Percentiles rank a stretch among this genome's conserved stretches.
Evolutionary conservation across 2,113 vertebrate genomes (phyloP).

Genomic region (Hyperoodon ampullatus): DNA sequence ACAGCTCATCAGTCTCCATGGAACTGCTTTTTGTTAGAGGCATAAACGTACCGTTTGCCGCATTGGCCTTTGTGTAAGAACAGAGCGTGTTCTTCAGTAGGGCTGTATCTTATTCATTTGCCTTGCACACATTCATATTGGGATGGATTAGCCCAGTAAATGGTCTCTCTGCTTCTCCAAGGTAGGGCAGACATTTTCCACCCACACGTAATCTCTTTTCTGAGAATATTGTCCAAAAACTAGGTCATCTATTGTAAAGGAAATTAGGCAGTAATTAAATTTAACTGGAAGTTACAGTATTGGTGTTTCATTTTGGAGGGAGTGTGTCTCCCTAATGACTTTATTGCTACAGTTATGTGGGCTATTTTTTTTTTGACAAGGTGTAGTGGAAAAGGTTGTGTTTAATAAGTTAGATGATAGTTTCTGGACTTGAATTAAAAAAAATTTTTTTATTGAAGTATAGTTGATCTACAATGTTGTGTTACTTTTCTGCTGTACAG

Average conservation of each 20-base stretch:
- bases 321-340: constrained; percentile 57
- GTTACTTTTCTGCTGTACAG: background rate
- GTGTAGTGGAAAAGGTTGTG: background rate
- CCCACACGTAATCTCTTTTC: constrained; percentile 61
- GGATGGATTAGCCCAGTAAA: constrained; percentile 63
- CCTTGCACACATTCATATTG: constrained; percentile 19
- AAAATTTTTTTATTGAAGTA: background rate
- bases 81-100: background rate
- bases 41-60: background rate
- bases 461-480: background rate
- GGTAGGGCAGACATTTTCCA: constrained; percentile 65
- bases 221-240: constrained; percentile 74
- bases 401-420: constrained; percentile 62
- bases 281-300: constrained; percentile 70
- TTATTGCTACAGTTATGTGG: constrained; percentile 39
- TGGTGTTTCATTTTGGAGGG: constrained; percentile 62
- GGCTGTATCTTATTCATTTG: background rate
- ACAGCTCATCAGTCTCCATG: background rate
- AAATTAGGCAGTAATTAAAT: constrained; percentile 79
- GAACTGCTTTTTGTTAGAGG: constrained; percentile 29
- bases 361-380: background rate
- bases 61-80: constrained; percentile 57
- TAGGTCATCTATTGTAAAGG: constrained; percentile 79
- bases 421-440: constrained; percentile 15
- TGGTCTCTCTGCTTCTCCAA: constrained; percentile 62